These are phyloP conservation scores for Dromiciops gliroides DNA, from an alignment of 2,113 vertebrate species.

Conservation along the genomic window DNA sequence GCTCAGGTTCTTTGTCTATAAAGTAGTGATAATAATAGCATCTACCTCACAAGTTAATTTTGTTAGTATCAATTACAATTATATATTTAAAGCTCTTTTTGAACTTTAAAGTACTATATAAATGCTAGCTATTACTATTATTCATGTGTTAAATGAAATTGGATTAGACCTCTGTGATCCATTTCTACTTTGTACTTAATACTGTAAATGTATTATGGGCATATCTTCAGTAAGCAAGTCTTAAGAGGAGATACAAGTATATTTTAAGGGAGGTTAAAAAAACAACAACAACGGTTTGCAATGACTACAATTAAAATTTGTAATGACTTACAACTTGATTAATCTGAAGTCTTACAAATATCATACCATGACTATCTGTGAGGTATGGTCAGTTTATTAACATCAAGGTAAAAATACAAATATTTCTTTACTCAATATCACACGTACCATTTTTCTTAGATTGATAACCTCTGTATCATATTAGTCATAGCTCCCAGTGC, in stretches of 20 bases:
- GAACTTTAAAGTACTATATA: background rate
- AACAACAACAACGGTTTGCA: background rate
- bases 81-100: background rate
- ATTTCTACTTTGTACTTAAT: background rate
- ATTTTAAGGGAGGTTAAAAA: conserved; percentile 17
- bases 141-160: background rate
- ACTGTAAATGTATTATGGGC: conserved; percentile 37
- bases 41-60: background rate
- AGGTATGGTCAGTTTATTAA: background rate
- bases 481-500: background rate
- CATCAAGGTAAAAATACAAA: conserved; percentile 4
- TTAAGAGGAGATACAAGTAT: background rate
- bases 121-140: background rate
- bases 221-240: background rate
- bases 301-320: conserved; percentile 31
- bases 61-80: background rate
- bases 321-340: background rate
- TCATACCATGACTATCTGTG: background rate
- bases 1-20: background rate
- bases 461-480: background rate
- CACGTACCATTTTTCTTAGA: background rate
- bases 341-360: conserved; percentile 35
- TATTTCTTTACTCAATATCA: background rate
- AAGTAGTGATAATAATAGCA: background rate
- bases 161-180: background rate